These are phyloP conservation scores for Gymnopithys bicolor DNA, from an alignment of 2,797 vertebrate genomes.

Conservation along the genomic window DNA sequence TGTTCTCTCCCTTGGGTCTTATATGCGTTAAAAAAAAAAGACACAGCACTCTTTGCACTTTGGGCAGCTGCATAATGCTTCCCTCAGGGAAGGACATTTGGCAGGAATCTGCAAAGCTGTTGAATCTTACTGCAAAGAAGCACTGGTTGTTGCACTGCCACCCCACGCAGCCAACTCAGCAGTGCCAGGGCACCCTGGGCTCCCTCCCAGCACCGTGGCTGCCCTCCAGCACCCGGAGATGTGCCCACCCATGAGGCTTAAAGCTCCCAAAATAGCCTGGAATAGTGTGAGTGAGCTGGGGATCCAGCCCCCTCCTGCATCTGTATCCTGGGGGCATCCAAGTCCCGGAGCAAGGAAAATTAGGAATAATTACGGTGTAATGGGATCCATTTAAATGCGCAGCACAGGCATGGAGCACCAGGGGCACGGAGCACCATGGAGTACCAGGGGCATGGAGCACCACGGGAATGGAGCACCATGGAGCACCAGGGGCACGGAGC, in stretches of 20 bases:
- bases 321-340: neutral
- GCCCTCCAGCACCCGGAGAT: neutral
- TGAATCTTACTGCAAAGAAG: neutral
- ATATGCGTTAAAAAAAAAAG: neutral
- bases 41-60: neutral
- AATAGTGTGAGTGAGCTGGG: accelerated
- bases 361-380: accelerated
- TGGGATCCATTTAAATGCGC: neutral
- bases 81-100: neutral
- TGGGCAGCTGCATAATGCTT: neutral
- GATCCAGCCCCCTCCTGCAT: neutral
- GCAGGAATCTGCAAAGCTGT: neutral
- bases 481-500: no score
- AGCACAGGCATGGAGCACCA: no score
- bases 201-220: neutral
- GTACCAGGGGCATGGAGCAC: no score
- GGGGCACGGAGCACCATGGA: no score
- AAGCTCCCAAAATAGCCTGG: neutral
- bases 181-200: neutral
- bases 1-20: neutral
- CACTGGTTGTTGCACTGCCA: neutral
- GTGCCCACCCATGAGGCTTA: neutral
- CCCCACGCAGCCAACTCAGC: accelerated
- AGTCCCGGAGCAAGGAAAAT: neutral
- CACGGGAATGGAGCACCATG: no score